Base-by-base conservation (phyloP, 2,888 invertebrate genomes). In the Parnassius glacialis region DNA sequence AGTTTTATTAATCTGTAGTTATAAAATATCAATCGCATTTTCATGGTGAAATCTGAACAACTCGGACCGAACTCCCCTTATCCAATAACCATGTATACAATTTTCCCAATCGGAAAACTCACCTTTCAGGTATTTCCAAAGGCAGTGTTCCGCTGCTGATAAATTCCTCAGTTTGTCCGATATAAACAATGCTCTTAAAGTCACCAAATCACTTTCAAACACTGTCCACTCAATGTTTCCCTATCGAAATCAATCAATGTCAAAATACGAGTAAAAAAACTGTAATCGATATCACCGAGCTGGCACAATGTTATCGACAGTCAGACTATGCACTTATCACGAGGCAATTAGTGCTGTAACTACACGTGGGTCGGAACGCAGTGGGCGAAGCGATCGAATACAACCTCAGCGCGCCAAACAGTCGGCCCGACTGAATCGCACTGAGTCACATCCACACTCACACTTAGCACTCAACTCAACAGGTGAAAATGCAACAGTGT, bases 111-210 rank as follows among this genome's bases (percentile, higher is more conserved):
- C 25, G 52, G 53, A 55, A 51, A 63, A 59, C 85, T 77, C 81
- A 90, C 90, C 90, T 89, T 87, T 87, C 72, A 90, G 81, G 80
- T 88, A 89, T 85, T 84, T 87, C 86, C 90, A 89, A 82, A 90
- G 81, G 73, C 83, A 87, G 76, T 85, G 81, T 77, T 85, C 85
- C 62, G 76, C 74, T 68, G 79, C 79, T 74, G 85, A 79, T 75
- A 87, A 79, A 83, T 86, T 87, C 88, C 90, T 86, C 88, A 90
- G 87, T 83, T 88, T 90, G 85, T 74, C 78, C 78, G 74, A 73
- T 72, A 75, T 76, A 80, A 74, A 80, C 83, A 84, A 76, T 76
- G 81, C 79, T 70, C 64, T 66, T 81, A 63, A 77, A 77, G 79
- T 81, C 85, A 86, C 85, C 80, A 74, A 78, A 78, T 78, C 85